These are phyloP conservation scores for Sebastes taczanowskii DNA, from an alignment of 2,797 vertebrate species.

Conservation along the genomic window DNA sequence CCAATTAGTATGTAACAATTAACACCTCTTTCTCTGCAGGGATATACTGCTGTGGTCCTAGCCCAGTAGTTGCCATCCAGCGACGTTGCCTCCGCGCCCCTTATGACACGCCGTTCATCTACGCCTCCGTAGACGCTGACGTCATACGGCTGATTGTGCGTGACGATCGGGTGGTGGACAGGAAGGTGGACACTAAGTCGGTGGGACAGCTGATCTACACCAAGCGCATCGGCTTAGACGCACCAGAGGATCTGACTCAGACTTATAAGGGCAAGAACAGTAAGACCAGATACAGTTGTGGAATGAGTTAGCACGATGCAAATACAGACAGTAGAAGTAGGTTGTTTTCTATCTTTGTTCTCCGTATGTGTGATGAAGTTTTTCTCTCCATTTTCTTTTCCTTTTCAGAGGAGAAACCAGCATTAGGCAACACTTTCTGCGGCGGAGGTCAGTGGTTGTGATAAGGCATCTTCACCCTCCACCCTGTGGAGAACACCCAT, in stretches of 20 bases:
- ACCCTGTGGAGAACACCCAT: not conserved
- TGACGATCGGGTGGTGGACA: conserved; percentile 72
- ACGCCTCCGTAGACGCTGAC: conserved; percentile 87
- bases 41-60: conserved; percentile 85
- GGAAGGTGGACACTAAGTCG: conserved; percentile 68
- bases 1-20: not conserved
- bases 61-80: conserved; percentile 82
- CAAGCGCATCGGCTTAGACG: conserved; percentile 81
- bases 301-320: not conserved
- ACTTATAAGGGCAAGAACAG: conserved; percentile 83
- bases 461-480: not conserved
- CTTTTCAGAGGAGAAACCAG: not conserved
- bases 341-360: not conserved
- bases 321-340: not conserved
- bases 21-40: conserved; percentile 65
- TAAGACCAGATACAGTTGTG: conserved; percentile 46
- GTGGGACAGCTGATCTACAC: conserved; percentile 88
- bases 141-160: conserved; percentile 77
- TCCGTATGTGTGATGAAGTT: not conserved
- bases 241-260: conserved; percentile 82
- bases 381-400: not conserved
- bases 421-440: not conserved
- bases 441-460: not conserved
- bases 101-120: conserved; percentile 82
- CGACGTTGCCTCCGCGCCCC: conserved; percentile 67